Percentiles rank a stretch among this genome's conserved stretches.
These are phyloP conservation scores for Catocala fraxini DNA, from an alignment of 2,888 invertebrate genomes.

Conservation along the genomic window DNA sequence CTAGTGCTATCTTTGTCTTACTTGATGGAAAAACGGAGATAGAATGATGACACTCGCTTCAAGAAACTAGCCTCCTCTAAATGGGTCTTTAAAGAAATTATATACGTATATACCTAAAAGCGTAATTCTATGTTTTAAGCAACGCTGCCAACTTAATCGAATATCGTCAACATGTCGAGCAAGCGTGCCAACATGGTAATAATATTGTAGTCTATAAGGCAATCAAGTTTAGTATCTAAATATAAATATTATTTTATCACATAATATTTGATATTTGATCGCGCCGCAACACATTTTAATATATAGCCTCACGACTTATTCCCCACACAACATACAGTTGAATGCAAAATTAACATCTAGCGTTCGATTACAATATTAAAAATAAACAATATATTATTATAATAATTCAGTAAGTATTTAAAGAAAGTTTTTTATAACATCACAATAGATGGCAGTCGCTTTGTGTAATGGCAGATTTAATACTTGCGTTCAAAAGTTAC, in stretches of 20 bases:
- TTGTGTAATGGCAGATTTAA: conserved; percentile 41
- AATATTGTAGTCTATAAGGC: no score
- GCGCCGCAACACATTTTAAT: neutral
- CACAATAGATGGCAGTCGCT: conserved; percentile 51
- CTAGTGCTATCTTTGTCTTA: no score
- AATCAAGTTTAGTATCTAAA: no score
- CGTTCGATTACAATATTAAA: conserved; percentile 52
- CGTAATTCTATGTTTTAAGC: no score
- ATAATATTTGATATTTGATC: neutral
- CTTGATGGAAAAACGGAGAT: no score
- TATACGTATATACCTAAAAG: no score
- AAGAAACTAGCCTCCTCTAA: no score
- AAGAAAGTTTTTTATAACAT: conserved; percentile 35
- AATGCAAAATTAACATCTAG: conserved; percentile 53
- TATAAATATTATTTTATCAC: neutral
- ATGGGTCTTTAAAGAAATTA: no score
- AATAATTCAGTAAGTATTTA: conserved; percentile 40
- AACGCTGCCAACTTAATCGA: no score
- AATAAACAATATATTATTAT: conserved; percentile 49
- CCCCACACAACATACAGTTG: conserved; percentile 10
- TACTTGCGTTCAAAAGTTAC: conserved; percentile 30
- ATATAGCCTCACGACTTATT: neutral
- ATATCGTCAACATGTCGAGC: no score
- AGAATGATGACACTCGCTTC: no score
- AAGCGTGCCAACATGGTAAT: no score